Conservation (phyloP, 2,888 invertebrate genomes). For the Branchellion lobata region DNA sequence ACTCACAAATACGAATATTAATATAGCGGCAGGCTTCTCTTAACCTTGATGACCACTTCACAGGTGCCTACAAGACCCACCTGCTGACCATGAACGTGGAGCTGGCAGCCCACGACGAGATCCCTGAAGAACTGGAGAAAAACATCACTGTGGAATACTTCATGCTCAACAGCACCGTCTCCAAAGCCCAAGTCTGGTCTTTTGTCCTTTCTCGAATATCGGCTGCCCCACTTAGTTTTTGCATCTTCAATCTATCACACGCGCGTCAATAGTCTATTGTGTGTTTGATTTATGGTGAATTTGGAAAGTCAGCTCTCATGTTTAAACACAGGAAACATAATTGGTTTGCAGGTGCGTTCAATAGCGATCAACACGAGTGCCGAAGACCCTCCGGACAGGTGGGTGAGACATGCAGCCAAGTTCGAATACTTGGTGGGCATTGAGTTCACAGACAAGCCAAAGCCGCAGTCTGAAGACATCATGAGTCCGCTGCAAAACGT, state of each 20-base stretch:
- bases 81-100: slow-evolving; percentile 90
- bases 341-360: slow-evolving; percentile 77
- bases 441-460: slow-evolving; percentile 52
- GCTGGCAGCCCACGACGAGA: slow-evolving; percentile 92
- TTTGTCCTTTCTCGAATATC: too few species aligned
- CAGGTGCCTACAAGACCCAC: slow-evolving; percentile 96
- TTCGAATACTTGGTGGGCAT: slow-evolving; percentile 68
- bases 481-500: slow-evolving; percentile 28
- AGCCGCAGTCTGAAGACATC: slow-evolving; percentile 44
- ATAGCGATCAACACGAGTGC: slow-evolving; percentile 64
- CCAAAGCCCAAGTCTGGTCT: slow-evolving; percentile 75
- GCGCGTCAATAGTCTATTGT: too few species aligned
- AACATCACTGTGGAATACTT: slow-evolving; percentile 92
- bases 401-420: slow-evolving; percentile 89
- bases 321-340: too few species aligned
- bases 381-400: slow-evolving; percentile 89
- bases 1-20: too few species aligned
- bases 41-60: too few species aligned
- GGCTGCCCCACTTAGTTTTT: too few species aligned
- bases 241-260: too few species aligned
- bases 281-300: too few species aligned
- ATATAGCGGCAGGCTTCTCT: too few species aligned
- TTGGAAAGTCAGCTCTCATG: too few species aligned
- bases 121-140: slow-evolving; percentile 87
- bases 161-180: slow-evolving; percentile 82